Conservation (phyloP, 2,113 vertebrate species). For the Phodopus roborovskii region DNA sequence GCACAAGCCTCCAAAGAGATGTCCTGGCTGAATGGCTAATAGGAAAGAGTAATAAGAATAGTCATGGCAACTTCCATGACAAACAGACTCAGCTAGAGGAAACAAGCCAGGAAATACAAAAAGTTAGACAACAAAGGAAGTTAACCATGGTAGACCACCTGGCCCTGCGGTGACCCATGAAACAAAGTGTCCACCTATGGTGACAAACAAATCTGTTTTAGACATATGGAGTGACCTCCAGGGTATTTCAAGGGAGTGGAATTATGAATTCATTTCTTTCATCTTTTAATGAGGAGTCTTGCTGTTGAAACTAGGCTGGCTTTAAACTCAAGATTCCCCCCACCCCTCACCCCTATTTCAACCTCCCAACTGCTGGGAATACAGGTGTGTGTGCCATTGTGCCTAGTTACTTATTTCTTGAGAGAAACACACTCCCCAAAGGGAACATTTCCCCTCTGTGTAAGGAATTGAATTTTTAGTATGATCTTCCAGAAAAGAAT, state of each 20-base stretch:
- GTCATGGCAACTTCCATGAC: not conserved
- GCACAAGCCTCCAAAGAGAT: not conserved
- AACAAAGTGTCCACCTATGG: not conserved
- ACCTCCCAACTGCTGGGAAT: not conserved
- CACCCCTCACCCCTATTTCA: too few species aligned
- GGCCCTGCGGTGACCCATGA: not conserved
- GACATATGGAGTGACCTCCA: not conserved
- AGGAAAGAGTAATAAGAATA: not conserved
- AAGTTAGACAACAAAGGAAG: not conserved
- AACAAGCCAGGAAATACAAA: not conserved
- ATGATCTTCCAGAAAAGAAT: constrained; percentile 21
- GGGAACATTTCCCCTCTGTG: not conserved
- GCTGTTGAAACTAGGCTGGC: not conserved
- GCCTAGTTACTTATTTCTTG: not conserved
- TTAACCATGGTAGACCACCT: not conserved
- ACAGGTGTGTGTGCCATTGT: not conserved
- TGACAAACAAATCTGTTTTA: not conserved
- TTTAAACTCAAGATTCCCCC: not conserved
- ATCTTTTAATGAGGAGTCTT: not conserved
- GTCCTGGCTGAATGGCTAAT: not conserved
- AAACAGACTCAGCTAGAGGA: not conserved
- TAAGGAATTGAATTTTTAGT: constrained; percentile 4
- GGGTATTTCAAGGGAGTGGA: not conserved
- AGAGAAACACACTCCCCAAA: not conserved
- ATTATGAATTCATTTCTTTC: not conserved